Evolutionary conservation across 2,888 invertebrate species (phyloP).

Genomic region (Molorchus minor): DNA sequence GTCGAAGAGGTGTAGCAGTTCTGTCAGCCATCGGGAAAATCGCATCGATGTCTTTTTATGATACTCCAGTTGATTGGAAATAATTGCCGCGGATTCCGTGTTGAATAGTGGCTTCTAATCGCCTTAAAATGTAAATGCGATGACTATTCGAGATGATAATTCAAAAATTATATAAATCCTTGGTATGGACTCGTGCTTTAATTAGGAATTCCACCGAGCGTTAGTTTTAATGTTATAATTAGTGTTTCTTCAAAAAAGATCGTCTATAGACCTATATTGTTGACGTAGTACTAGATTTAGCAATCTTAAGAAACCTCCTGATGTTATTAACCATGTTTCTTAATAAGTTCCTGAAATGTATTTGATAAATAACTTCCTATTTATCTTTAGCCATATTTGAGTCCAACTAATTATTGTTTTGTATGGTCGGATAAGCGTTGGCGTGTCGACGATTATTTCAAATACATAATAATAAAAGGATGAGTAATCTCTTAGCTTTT

Average conservation of each 20-base stretch:
- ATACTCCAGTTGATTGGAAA: slow-evolving; percentile 1
- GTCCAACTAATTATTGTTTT: slow-evolving; percentile 9
- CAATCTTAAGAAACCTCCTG: no score
- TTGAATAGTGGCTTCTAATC: not conserved
- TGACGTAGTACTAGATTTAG: no score
- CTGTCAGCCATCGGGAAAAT: slow-evolving; percentile 11
- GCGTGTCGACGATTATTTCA: slow-evolving; percentile 2
- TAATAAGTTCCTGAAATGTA: no score
- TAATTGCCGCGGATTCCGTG: not conserved
- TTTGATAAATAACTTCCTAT: slow-evolving; percentile 4
- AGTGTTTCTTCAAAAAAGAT: no score
- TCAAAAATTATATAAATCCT: no score
- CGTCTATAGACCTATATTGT: no score
- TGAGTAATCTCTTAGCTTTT: slow-evolving; percentile 11
- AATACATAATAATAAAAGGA: slow-evolving; percentile 19
- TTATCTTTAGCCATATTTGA: slow-evolving; percentile 5
- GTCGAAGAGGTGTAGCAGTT: slow-evolving; percentile 17
- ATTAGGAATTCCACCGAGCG: no score
- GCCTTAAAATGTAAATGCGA: not conserved
- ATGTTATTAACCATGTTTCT: no score
- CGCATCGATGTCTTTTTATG: not conserved
- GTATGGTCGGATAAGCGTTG: slow-evolving; percentile 7
- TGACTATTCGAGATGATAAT: not conserved
- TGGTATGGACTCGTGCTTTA: no score
- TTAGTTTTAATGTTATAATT: no score